Evolutionary conservation across 2,113 vertebrate genomes (phyloP), one percentile per base, ranked within the genome.

Genomic region (Mesembrinibis cayennensis): DNA sequence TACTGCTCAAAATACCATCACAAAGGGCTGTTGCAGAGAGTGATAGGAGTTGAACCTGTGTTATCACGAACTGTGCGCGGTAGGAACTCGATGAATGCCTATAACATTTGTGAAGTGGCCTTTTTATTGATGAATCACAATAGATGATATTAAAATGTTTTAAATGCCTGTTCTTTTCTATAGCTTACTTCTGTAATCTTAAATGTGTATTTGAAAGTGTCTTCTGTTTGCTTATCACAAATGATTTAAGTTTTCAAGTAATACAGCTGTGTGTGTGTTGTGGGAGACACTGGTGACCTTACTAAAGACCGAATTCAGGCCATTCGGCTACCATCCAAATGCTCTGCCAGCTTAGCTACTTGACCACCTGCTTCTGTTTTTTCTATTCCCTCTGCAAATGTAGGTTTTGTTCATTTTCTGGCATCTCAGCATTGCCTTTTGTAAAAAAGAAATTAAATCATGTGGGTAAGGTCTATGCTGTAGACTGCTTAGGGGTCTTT

Each of bases 341-440:
- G 67, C 69, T 89, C 76, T 96, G 93, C 82, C 94, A 94, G 93
- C 80, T 97, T 96, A 96, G 94, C 94, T 92, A 63, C 87, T 95
- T 97, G 91, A 96, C 93, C 95, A 97, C 95, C 97, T 97, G 97
- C 97, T 96, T 98, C 96, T 97, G 96, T 95, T 98, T 97, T 97
- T 97, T 98, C 89, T 81, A 59, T 93, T 94, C 87, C 29, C 62
- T 92, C 97, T 97, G 90, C 82, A 92, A 94, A 91, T 90, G 85
- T 73, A 93, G 89, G 58, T 72, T 96, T 98, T 98, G 80, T 95
- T 96, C 23, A 36, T 59, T 69, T 95, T 91, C 76, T 95, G 95
- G 74, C 80, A 62, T 95, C 65, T 93, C 42, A 42, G n/a, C 36
- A 21, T 56, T 83, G 72, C 44, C 44, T 93, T 93, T 93, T 61